Conservation (phyloP, 2,888 invertebrate genomes). For the Polydrusus pterygomalis region DNA sequence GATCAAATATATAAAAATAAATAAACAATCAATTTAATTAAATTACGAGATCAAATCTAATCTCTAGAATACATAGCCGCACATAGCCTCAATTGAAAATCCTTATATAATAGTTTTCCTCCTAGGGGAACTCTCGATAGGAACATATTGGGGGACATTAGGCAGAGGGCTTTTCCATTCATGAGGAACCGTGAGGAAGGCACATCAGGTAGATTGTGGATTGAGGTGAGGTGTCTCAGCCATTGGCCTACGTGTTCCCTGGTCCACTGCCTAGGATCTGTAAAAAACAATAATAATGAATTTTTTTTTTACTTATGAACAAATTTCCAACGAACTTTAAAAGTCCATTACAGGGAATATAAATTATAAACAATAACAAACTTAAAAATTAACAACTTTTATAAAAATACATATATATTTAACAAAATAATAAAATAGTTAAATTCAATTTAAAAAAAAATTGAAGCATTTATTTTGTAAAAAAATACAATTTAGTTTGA, state of each 20-base stretch:
- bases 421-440: too few relatives aligned
- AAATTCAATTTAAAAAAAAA: too few relatives aligned
- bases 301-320: too few relatives aligned
- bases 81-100: constrained; percentile 81
- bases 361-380: too few relatives aligned
- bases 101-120: constrained; percentile 82
- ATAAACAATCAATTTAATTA: constrained; percentile 28
- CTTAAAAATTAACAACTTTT: too few relatives aligned
- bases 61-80: constrained; percentile 76
- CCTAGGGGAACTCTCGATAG: constrained; percentile 80
- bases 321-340: too few relatives aligned
- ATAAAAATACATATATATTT: too few relatives aligned
- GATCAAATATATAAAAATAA: constrained; percentile 19
- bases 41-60: constrained; percentile 35
- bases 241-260: constrained; percentile 82
- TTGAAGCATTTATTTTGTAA: too few relatives aligned
- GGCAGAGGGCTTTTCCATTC: constrained; percentile 87
- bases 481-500: too few relatives aligned
- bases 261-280: constrained; percentile 84
- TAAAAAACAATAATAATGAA: constrained; percentile 55
- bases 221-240: constrained; percentile 76
- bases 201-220: constrained; percentile 76
- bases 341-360: too few relatives aligned
- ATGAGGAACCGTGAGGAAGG: constrained; percentile 81
- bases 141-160: constrained; percentile 87